Evolutionary conservation across 2,888 invertebrate genomes (phyloP), one percentile per base, ranked within the genome.

Genomic region (Temnothorax unifasciatus): DNA sequence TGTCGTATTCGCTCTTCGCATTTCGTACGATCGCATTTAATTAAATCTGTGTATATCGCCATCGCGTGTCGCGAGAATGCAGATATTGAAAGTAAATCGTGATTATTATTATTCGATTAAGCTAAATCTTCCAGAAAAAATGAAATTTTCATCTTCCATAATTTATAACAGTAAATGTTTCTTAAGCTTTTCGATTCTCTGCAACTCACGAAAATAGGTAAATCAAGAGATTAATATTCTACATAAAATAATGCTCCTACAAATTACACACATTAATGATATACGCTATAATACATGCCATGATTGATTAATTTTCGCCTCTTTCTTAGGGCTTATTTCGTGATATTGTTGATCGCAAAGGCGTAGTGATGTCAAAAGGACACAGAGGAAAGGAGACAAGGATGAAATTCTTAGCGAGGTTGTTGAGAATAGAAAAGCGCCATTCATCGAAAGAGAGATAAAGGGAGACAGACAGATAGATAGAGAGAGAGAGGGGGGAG

Each of bases 331-430:
- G 25, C 66, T 69, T 59, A 82, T 81, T 81, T 85, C 69, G 68
- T 82, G 59, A 84, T 82, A 82, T 82, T 83, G 89, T 83, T 85
- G 86, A 44, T 82, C 74, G 76, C 47, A 50, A 73, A 59, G 13
- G 59, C 6, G n/a, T 25, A 73, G 25, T 38, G 79, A 73, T 68
- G 85, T 89, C 88, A 91, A 92, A 91, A 90, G 85, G 87, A 82
- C 88, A 88, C 89, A 88, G 89, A 86, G 86, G 25, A 86, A 85
- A 86, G 87, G 86, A 88, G 84, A 82, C 87, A 90, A 91, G 90
- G 92, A 92, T 91, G 92, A 93, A 93, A 93, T 93, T 93, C 92
- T 92, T 93, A 93, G 92, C 89, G 86, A 82, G 76, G 61, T 77
- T 63, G 83, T 84, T 86, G 83, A 86, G 87, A 91, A 89, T 89